These are phyloP conservation scores for Pangasianodon gigas DNA, from an alignment of 2,113 vertebrate genomes.

Conservation along the genomic window DNA sequence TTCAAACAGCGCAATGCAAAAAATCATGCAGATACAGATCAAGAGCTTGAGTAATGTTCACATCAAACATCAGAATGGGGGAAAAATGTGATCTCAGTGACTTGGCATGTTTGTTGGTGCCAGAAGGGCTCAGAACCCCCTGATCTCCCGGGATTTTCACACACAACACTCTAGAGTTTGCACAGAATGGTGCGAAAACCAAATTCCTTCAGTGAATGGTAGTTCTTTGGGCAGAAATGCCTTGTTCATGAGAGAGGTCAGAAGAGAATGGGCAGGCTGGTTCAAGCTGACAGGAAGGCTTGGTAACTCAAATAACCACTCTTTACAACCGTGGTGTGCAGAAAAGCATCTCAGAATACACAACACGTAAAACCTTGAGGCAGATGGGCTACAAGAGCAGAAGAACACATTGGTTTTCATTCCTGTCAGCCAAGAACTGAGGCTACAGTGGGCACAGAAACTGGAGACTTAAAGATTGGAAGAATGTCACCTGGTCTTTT, in stretches of 20 bases:
- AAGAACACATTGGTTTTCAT: background rate
- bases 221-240: background rate
- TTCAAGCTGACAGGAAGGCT: background rate
- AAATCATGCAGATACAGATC: background rate
- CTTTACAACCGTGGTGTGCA: background rate
- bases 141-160: background rate
- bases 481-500: background rate
- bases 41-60: background rate
- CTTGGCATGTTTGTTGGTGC: background rate
- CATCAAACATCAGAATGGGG: background rate
- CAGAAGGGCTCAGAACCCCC: background rate
- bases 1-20: background rate
- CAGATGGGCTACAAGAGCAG: background rate
- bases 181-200: background rate
- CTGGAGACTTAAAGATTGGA: background rate
- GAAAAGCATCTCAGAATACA: background rate
- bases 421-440: background rate
- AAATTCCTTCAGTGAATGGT: background rate
- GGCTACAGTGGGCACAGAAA: background rate
- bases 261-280: background rate
- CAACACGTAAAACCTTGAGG: background rate
- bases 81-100: background rate
- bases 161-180: background rate
- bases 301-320: background rate
- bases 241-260: background rate